phyloP scores from a whole-genome alignment of 1,140 invertebrate species.

The Drosophila baimaii region DNA sequence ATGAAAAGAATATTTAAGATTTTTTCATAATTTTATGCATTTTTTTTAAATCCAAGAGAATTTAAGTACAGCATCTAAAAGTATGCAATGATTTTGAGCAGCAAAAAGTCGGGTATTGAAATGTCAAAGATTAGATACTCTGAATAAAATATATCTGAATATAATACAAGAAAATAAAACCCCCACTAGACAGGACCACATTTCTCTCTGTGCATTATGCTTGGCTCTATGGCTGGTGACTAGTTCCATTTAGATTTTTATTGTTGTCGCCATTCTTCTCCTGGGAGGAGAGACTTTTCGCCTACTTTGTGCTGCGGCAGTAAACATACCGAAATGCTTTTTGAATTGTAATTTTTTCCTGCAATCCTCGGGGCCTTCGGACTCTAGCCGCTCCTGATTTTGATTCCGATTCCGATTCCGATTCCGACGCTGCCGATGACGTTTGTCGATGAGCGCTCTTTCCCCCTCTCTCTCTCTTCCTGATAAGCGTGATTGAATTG shows the following conservation, averaged over 20 bases:
- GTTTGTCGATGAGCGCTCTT: slow-evolving; percentile 58
- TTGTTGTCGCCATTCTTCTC: slow-evolving; percentile 60
- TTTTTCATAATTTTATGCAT: too few relatives aligned
- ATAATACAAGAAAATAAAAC: too few relatives aligned
- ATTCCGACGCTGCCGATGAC: slow-evolving; percentile 60
- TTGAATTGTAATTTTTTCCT: slow-evolving; percentile 75
- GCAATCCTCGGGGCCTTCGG: slow-evolving; percentile 25
- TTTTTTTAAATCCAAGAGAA: too few relatives aligned
- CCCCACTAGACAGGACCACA: neutral
- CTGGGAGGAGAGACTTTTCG: slow-evolving; percentile 24
- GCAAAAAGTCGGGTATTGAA: neutral
- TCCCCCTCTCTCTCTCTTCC: slow-evolving; percentile 1
- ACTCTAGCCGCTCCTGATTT: slow-evolving; percentile 18
- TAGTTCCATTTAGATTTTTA: slow-evolving; percentile 67
- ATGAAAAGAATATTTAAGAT: too few relatives aligned
- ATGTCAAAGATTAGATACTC: neutral
- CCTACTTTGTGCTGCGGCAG: slow-evolving; percentile 69
- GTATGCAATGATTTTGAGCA: too few relatives aligned
- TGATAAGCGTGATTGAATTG: slow-evolving; percentile 82
- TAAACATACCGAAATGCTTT: slow-evolving; percentile 81
- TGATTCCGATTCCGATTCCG: slow-evolving; percentile 9
- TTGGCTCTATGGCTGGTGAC: slow-evolving; percentile 11
- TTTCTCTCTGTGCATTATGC: neutral
- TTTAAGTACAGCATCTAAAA: too few relatives aligned
- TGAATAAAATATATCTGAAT: neutral